These are phyloP conservation scores for Petrocephalus schoutedeni DNA, from an alignment of 2,797 vertebrate species.

Conservation along the genomic window DNA sequence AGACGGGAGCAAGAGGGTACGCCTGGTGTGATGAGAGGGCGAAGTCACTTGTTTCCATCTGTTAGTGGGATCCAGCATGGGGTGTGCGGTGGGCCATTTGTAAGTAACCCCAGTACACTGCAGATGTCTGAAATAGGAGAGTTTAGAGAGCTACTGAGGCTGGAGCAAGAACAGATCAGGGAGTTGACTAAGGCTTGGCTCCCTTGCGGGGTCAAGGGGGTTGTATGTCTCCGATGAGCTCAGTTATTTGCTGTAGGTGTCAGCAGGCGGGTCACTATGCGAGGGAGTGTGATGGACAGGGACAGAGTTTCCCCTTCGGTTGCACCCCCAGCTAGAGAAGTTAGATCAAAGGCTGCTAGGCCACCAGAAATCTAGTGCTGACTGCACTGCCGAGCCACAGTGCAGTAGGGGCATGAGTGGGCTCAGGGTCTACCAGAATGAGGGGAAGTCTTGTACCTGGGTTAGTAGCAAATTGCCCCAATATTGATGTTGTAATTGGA, in stretches of 20 bases:
- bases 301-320: background rate
- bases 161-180: conserved; percentile 17
- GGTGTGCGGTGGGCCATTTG: background rate
- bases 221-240: background rate
- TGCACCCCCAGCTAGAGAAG: background rate
- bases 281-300: background rate
- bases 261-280: background rate
- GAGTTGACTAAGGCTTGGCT: background rate
- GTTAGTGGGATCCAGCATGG: background rate
- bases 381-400: background rate
- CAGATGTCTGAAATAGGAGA: background rate
- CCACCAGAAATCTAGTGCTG: background rate
- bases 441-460: background rate
- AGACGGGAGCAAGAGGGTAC: conserved; percentile 19
- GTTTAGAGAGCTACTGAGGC: background rate
- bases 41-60: background rate
- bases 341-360: background rate
- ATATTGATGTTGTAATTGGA: background rate
- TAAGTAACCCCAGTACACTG: background rate
- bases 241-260: background rate
- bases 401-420: background rate
- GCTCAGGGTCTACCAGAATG: background rate
- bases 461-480: background rate
- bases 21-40: background rate
- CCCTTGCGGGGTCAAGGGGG: background rate